phyloP scores from a whole-genome alignment of 2,113 vertebrate species.

The Pseudorectes ferrugineus region DNA sequence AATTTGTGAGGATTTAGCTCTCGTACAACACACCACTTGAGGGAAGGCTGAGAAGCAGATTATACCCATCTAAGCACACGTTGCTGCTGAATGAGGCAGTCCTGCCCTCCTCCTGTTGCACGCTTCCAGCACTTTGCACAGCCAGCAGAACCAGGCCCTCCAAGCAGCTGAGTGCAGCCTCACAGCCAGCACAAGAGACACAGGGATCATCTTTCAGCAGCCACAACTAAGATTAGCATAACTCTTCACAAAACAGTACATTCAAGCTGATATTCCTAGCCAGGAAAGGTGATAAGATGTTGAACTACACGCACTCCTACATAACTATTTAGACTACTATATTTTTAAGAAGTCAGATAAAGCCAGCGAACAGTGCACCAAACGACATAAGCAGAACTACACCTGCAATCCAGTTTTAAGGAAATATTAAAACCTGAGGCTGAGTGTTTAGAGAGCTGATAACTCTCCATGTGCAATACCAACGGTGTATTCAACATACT shows the following conservation, averaged over 20 bases:
- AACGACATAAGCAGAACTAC: not conserved
- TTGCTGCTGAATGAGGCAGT: not conserved
- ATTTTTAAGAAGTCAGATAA: not conserved
- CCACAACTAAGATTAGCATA: not conserved
- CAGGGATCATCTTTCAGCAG: not conserved
- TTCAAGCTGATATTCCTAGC: not conserved
- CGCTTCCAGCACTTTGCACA: fast-evolving
- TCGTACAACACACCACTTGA: not conserved
- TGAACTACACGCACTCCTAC: not conserved
- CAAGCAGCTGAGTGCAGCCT: not conserved
- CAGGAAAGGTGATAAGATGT: not conserved
- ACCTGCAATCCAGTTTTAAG: not conserved
- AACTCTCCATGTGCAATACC: not conserved
- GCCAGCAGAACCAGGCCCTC: not conserved
- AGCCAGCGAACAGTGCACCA: not conserved
- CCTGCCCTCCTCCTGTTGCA: not conserved
- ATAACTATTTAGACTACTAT: not conserved
- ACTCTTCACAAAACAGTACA: not conserved
- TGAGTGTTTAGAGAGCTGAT: not conserved
- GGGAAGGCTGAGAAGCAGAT: not conserved
- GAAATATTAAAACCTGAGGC: not conserved
- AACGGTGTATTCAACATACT: not conserved
- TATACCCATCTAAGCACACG: not conserved
- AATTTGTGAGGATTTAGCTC: not conserved
- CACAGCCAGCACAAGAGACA: not conserved